phyloP scores from a whole-genome alignment of 2,888 invertebrate species.

The Neoitamus cyanurus region DNA sequence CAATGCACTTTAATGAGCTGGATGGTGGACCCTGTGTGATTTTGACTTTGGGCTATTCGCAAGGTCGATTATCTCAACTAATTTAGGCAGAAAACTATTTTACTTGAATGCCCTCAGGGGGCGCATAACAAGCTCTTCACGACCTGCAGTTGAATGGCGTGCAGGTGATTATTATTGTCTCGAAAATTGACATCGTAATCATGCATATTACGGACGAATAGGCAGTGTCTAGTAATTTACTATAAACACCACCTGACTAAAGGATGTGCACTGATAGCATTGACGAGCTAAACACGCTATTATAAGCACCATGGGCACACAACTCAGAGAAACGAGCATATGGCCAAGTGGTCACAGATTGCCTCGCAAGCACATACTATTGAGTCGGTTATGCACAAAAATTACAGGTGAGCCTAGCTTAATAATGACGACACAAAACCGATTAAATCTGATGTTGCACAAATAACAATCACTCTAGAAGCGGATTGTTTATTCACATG shows the following conservation, averaged over 20 bases:
- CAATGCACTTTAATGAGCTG: neutral
- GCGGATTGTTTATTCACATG: slow-evolving; percentile 27
- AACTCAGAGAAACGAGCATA: neutral
- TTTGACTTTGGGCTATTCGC: neutral
- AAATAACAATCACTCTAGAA: neutral
- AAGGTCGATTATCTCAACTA: neutral
- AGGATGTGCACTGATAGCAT: neutral
- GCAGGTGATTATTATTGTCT: neutral
- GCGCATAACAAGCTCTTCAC: neutral
- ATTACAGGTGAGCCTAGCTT: neutral
- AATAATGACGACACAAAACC: neutral
- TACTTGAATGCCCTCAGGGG: neutral
- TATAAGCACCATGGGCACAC: neutral
- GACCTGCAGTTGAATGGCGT: neutral
- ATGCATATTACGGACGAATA: neutral
- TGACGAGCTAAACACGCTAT: neutral
- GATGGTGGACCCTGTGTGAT: neutral
- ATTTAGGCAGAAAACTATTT: neutral
- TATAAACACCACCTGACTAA: neutral
- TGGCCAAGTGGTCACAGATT: neutral
- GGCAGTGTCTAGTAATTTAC: neutral
- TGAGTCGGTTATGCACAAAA: neutral
- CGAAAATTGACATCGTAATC: neutral
- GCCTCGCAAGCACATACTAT: neutral
- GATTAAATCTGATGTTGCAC: neutral